Percentiles rank a stretch among this genome's conserved stretches.
Evolutionary conservation across 1,140 invertebrate species (phyloP).

Genomic region (Ceratoteleas bidentatus): DNA sequence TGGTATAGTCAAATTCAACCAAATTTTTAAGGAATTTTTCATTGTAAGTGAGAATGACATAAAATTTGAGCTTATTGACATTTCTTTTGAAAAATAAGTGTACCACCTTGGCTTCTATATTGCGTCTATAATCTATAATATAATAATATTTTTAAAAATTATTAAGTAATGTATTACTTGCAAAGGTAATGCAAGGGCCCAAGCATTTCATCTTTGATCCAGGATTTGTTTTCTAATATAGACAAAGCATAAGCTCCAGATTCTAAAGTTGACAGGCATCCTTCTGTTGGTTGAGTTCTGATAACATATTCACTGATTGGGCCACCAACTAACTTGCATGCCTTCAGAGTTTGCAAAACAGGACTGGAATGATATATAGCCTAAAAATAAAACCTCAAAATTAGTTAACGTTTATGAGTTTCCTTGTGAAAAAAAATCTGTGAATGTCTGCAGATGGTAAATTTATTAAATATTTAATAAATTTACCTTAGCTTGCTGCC

Average conservation of each 20-base stretch:
- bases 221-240: conserved; percentile 87
- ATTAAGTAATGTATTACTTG: conserved; percentile 77
- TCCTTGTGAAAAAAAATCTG: no score
- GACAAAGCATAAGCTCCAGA: conserved; percentile 91
- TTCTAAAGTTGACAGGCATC: conserved; percentile 95
- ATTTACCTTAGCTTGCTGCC: conserved; percentile 91
- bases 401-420: conserved; percentile 1
- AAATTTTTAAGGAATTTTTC: no score
- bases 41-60: no score
- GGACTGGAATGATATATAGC: conserved; percentile 89
- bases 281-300: conserved; percentile 94
- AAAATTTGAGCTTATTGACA: no score
- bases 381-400: conserved; percentile 61
- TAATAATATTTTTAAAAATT: no score
- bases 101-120: no score
- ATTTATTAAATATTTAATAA: not conserved
- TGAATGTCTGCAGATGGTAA: no score
- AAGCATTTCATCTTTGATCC: conserved; percentile 86
- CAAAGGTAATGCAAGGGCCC: conserved; percentile 91
- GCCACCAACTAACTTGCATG: conserved; percentile 89
- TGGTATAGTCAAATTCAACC: no score
- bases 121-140: no score
- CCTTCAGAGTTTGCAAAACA: conserved; percentile 84
- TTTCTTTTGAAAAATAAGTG: no score
- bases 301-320: conserved; percentile 93